Percentiles rank a stretch among this genome's conserved stretches.
Evolutionary conservation across 2,113 vertebrate species (phyloP).

Genomic region (Barbus barbus): DNA sequence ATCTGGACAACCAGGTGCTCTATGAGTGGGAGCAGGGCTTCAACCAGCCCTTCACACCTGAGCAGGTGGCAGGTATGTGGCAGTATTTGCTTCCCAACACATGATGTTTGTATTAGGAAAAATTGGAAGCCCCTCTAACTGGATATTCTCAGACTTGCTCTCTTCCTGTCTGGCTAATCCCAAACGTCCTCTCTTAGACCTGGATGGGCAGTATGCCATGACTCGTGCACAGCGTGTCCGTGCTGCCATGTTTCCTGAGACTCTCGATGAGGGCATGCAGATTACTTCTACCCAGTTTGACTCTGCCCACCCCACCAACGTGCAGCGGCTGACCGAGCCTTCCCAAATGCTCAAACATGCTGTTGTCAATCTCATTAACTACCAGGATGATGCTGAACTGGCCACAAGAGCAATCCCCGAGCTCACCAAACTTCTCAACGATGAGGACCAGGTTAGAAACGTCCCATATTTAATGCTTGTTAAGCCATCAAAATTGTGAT

Average conservation of each 20-base stretch:
- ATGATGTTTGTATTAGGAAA: background rate
- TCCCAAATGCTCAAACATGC: constrained; percentile 99
- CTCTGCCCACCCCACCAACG: constrained; percentile 92
- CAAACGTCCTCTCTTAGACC: constrained; percentile 73
- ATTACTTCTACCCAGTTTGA: constrained; percentile 94
- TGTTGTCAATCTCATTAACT: constrained; percentile 98
- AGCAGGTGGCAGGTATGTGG: constrained; percentile 86
- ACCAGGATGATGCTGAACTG: constrained; percentile 97
- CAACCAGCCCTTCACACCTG: constrained; percentile 92
- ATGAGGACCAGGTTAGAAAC: constrained; percentile 91
- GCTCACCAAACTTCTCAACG: constrained; percentile 95
- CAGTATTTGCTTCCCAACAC: background rate
- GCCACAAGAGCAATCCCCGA: constrained; percentile 97
- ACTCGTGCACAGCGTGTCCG: constrained; percentile 95
- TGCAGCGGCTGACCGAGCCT: constrained; percentile 94
- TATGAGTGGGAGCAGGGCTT: constrained; percentile 97
- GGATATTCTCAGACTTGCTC: background rate
- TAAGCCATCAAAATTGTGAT: background rate
- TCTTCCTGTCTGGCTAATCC: background rate
- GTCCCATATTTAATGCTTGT: background rate
- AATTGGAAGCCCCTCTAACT: background rate
- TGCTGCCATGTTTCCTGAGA: constrained; percentile 98
- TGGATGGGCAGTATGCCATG: constrained; percentile 98
- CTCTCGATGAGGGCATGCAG: constrained; percentile 94
- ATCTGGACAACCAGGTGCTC: constrained; percentile 89